These are phyloP conservation scores for Hylaeus anthracinus DNA, from an alignment of 1,140 invertebrate species.

Conservation along the genomic window DNA sequence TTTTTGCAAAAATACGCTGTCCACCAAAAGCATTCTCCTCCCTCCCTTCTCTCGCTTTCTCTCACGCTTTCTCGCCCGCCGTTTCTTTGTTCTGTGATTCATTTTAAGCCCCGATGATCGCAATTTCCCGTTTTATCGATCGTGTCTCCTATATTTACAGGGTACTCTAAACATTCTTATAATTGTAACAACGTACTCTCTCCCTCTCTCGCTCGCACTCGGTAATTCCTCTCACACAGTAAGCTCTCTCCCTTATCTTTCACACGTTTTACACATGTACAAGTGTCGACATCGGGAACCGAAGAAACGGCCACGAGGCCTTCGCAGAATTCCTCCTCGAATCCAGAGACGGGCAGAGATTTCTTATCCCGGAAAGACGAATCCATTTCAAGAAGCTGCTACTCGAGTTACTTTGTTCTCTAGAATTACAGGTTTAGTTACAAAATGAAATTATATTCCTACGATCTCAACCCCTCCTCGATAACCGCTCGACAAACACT, in stretches of 20 bases:
- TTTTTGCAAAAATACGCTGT: conserved; percentile 53
- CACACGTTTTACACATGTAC: conserved; percentile 18
- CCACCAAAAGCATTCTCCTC: background rate
- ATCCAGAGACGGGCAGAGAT: no score
- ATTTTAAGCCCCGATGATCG: background rate
- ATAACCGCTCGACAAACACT: no score
- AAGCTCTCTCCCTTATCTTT: conserved; percentile 1
- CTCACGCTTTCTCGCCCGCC: conserved; percentile 14
- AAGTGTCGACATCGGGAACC: background rate
- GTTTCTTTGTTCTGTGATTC: conserved; percentile 33
- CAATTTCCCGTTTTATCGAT: background rate
- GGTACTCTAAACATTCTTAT: background rate
- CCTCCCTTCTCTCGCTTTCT: conserved; percentile 14
- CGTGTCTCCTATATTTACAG: conserved; percentile 35
- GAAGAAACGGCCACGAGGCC: background rate
- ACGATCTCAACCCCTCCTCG: no score
- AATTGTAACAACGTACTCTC: background rate
- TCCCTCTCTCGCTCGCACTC: background rate
- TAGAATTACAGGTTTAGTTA: no score
- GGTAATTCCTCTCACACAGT: background rate
- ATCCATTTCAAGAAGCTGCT: no score
- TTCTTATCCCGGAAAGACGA: no score
- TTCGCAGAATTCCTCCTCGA: no score
- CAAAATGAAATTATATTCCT: no score
- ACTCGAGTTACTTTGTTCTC: no score